Evolutionary conservation across 2,888 invertebrate genomes (phyloP).

Genomic region (Cryptophagus acutangulus): DNA sequence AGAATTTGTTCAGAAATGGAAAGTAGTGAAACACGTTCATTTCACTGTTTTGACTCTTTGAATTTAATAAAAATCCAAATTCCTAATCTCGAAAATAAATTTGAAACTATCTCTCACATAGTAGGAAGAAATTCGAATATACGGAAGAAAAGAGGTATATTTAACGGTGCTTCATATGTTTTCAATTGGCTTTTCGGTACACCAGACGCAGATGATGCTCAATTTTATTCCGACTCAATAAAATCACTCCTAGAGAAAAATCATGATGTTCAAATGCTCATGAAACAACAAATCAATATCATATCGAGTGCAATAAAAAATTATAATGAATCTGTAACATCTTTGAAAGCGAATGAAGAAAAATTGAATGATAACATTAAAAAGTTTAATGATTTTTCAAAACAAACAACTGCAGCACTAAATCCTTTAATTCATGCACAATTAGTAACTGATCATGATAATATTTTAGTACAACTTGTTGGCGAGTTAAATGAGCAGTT

Average conservation of each 20-base stretch:
- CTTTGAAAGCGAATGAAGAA: constrained; percentile 15
- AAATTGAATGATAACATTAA: constrained; percentile 7
- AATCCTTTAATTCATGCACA: no score
- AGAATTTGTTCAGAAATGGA: no score
- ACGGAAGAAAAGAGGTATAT: background rate
- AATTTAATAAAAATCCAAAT: no score
- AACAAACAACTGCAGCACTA: no score
- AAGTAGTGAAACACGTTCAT: no score
- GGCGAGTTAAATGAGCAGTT: constrained; percentile 6
- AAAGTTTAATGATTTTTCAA: constrained; percentile 3
- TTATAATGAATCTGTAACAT: constrained; percentile 19
- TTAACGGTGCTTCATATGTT: no score
- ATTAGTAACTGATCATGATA: background rate
- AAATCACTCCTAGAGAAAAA: constrained; percentile 12
- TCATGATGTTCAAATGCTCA: constrained; percentile 15
- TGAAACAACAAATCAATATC: constrained; percentile 22
- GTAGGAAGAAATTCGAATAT: no score
- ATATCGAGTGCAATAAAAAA: constrained; percentile 19
- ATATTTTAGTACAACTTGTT: background rate
- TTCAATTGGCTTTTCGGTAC: no score
- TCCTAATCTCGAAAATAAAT: no score
- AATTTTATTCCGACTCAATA: constrained; percentile 17
- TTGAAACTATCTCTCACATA: no score
- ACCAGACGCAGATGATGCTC: no score
- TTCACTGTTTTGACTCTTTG: no score